phyloP scores from a whole-genome alignment of 2,888 invertebrate genomes.

The Tipula unca region DNA sequence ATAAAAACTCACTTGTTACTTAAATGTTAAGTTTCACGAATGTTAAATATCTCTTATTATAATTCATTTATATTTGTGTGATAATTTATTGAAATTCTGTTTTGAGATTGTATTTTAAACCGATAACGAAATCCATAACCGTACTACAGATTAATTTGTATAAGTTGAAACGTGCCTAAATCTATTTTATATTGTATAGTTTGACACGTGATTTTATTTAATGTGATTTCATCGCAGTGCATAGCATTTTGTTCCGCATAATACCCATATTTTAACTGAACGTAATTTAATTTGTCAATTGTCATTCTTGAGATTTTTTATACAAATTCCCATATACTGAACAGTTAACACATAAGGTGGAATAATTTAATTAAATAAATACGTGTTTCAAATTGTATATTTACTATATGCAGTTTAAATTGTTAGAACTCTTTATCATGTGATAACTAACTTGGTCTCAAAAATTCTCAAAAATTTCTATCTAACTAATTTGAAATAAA shows the following conservation, averaged over 20 bases:
- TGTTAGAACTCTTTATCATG: too few species aligned
- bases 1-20: not conserved
- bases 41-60: too few species aligned
- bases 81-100: too few species aligned
- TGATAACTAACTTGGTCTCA: too few species aligned
- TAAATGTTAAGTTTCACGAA: too few species aligned
- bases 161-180: not conserved
- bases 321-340: not conserved
- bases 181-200: not conserved
- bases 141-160: not conserved
- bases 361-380: not conserved
- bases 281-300: not conserved
- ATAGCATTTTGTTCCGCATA: not conserved
- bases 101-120: too few species aligned
- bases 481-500: too few species aligned
- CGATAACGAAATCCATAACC: too few species aligned
- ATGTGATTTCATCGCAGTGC: not conserved
- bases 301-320: not conserved
- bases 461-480: too few species aligned
- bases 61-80: too few species aligned
- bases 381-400: not conserved
- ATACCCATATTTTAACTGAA: not conserved
- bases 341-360: not conserved
- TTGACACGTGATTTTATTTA: not conserved
- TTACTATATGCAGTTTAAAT: too few species aligned